phyloP scores from a whole-genome alignment of 1,140 invertebrate genomes.

The Manduca sexta region DNA sequence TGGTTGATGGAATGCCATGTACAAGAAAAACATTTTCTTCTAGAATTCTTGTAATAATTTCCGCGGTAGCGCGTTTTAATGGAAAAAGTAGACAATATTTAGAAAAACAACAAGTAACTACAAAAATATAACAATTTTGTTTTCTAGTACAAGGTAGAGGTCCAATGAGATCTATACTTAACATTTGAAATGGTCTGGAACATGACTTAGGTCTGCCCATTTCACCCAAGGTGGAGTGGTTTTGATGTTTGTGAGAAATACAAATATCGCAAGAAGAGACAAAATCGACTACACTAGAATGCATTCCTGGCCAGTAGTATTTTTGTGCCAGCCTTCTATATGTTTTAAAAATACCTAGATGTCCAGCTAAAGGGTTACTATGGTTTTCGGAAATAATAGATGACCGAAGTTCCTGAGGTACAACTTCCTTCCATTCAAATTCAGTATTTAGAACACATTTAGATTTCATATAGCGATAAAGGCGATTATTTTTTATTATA shows the following conservation, averaged over 20 bases:
- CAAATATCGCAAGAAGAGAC: constrained; percentile 1
- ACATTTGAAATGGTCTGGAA: constrained; percentile 13
- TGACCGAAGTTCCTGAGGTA: no score
- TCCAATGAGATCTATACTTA: constrained; percentile 19
- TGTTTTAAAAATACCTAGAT: constrained; percentile 18
- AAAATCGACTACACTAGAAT: neutral
- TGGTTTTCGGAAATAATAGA: constrained; percentile 9
- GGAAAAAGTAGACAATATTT: constrained; percentile 20
- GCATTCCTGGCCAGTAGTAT: constrained; percentile 13
- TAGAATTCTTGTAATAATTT: constrained; percentile 2
- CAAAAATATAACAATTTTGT: constrained; percentile 20
- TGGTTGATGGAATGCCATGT: constrained; percentile 12
- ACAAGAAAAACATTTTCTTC: constrained; percentile 18
- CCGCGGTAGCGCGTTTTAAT: constrained; percentile 7
- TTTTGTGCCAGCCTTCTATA: constrained; percentile 7
- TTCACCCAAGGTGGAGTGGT: constrained; percentile 6
- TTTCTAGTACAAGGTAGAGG: constrained; percentile 14
- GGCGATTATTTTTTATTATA: neutral
- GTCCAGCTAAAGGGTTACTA: constrained; percentile 10
- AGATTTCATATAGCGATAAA: no score
- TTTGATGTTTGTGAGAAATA: constrained; percentile 5
- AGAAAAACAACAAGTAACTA: constrained; percentile 19
- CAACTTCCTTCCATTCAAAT: no score
- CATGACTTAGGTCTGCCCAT: constrained; percentile 8
- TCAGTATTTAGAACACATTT: no score